Base-by-base conservation (phyloP, 2,113 vertebrate genomes). In the Neolamprologus tretocephalus region DNA sequence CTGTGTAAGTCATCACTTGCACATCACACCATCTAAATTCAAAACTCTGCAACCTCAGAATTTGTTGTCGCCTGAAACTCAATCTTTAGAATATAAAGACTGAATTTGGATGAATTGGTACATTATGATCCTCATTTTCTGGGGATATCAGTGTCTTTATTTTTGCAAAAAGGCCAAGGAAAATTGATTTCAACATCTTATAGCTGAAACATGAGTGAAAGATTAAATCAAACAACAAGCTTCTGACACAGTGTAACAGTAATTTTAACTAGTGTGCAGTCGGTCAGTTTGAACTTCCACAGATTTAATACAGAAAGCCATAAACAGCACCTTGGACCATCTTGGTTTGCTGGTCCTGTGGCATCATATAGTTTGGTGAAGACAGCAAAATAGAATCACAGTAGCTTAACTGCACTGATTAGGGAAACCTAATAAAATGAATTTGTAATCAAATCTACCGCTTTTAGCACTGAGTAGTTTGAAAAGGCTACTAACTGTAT, bases 401-500 rank as follows among this genome's bases (percentile, higher is more conserved):
- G 91, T 86, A 86, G 90, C 85, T 90, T 83, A 94, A 95, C 92
- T 82, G 93, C 84, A 73, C 90, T 96, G 91, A 89, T 96, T 95
- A 95, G 90, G 86, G 91, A 93, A 96, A 96, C 94, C 85, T 94
- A 94, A 96, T 96, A 95, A 95, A 95, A 97, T 78, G 88, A 91
- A 87, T 81, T 90, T 71, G 87, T 95, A 96, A 96, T 96, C 89
- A 85, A 95, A 97, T 96, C 90, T 89, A 85, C 19, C 37, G 90
- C 96, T 97, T 96, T 97, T 95, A 96, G 95, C 91, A 85, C 58
- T 35, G 92, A 54, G 82, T 87, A 71, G 88, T 87, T 91, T 87
- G 79, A 95, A 95, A 92, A 81, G 84, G 88, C 85, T 89, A 86
- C 91, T 91, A 95, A 96, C 89, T 89, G 90, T 91, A 96, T 93